Base-by-base conservation (phyloP, 2,888 invertebrate species). In the Gastracanthus pulcherrimus region DNA sequence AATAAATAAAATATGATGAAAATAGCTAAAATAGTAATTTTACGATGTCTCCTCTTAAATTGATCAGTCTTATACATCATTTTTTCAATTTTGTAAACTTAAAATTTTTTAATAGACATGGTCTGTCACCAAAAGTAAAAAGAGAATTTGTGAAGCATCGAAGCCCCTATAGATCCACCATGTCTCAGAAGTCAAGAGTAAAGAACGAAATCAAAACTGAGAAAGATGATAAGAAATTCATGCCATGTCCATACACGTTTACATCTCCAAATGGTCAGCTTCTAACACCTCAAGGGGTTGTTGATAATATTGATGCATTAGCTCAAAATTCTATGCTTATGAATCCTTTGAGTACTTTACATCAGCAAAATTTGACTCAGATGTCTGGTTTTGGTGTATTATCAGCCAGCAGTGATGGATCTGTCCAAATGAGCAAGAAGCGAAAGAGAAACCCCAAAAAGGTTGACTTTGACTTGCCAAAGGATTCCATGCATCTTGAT, bases 81-180 rank as follows among this genome's bases (percentile, higher is more conserved):
- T n/a, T n/a, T n/a, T n/a, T n/a, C n/a, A n/a, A n/a, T n/a, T n/a
- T n/a, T n/a, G n/a, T n/a, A n/a, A n/a, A n/a, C n/a, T n/a, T n/a
- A n/a, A n/a, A n/a, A n/a, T 23, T 34, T 55, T 81, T 31, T 34
- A 19, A 76, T 67, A 70, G 78, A 34, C 58, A 7, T 26, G 78
- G 82, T 51, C 11, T 82, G 6, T 26, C 60, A 13, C 66, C 66
- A 45, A 2, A 78, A 45, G 38, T 82, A 41, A 82, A 78, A n/a
- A 75, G 55, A 48, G 75, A 82, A 23, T 70, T 78, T 55, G 36
- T 5, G 16, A 81, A 70, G 23, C 23, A 9, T 19, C 36, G n/a
- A 31, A 51, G 13, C 3, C 13, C 19, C 7, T 36, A 60, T 19
- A 1, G 11, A 11, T 31, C n/a, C 16, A 79, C 26, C 11, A 64